Base-by-base conservation (phyloP, 2,888 invertebrate genomes). In the Carcina quercana region DNA sequence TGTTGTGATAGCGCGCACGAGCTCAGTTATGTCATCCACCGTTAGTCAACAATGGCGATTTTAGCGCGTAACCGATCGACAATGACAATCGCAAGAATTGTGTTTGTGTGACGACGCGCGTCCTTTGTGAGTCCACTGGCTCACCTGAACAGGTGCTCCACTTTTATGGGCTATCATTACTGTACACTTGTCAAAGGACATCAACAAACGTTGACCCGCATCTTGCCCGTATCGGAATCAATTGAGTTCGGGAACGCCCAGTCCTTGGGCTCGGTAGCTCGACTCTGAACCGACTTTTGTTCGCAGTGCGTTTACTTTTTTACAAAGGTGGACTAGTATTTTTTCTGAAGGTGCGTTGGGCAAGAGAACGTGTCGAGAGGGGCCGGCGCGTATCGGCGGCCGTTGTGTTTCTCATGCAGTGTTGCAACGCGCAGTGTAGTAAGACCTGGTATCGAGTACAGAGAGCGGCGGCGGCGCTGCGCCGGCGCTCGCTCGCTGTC, bases 351-450 rank as follows among this genome's bases (percentile, higher is more conserved):
- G 50, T 11, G 11, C 12, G 59, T 66, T 80, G 76, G 59, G 79
- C 61, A 80, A 82, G 74, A 68, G 74, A 76, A 80, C 79, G 80
- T 80, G 80, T 73, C 67, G 62, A 61, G 74, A 68, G 68, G 65
- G 75, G 75, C 67, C 67, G 60, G 61, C 53, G 64, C 64, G 70
- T 78, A 78, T 78, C 76, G 65, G 57, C 52, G 58, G 61, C 56
- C 59, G 53, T 52, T 46, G 67, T 66, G 59, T 75, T 76, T 78
- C 76, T 79, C 76, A 76, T 68, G 59, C 66, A 50, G 62, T 78
- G 74, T 78, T 65, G 78, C 74, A 76, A 78, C 58, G 29, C 45
- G 50, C 46, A 59, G 54, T 74, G 73, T 69, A 70, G 75, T 66
- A 74, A 76, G 67, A 68, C 60, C 36, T 43, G 47, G 63, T 68